These are phyloP conservation scores for Calameuta idolon DNA, from an alignment of 2,888 invertebrate species.

Conservation along the genomic window DNA sequence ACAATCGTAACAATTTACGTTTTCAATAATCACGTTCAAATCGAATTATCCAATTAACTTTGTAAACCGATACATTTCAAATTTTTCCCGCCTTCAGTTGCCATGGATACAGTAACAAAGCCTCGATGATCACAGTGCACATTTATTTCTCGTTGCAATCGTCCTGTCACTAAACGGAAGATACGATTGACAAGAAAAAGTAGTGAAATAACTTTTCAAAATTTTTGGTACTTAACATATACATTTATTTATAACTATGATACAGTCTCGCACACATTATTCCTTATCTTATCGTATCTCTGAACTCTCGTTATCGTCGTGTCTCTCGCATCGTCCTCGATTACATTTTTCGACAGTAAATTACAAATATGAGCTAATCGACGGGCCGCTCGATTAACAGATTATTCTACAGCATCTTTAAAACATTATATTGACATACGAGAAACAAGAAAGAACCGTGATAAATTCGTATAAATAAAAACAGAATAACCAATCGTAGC, in stretches of 20 bases:
- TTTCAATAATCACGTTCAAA: no score
- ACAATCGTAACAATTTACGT: no score
- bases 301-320: conserved; percentile 41
- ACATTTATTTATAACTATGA: conserved; percentile 64
- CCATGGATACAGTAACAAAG: neutral
- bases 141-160: neutral
- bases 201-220: neutral
- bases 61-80: no score
- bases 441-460: neutral
- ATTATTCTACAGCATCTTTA: conserved; percentile 13
- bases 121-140: neutral
- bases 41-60: no score
- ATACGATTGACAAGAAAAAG: neutral
- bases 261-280: conserved; percentile 61
- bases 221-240: conserved; percentile 52
- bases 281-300: conserved; percentile 43
- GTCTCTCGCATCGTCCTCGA: conserved; percentile 24
- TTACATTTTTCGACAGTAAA: conserved; percentile 2
- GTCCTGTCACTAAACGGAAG: neutral
- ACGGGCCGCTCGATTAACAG: conserved; percentile 47
- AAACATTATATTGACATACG: neutral
- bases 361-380: conserved; percentile 34
- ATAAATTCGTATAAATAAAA: neutral
- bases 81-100: neutral
- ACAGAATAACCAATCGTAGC: neutral